Percentiles rank a stretch among this genome's conserved stretches.
phyloP scores from a whole-genome alignment of 2,797 vertebrate genomes.

The Acanthurus leucopareius region DNA sequence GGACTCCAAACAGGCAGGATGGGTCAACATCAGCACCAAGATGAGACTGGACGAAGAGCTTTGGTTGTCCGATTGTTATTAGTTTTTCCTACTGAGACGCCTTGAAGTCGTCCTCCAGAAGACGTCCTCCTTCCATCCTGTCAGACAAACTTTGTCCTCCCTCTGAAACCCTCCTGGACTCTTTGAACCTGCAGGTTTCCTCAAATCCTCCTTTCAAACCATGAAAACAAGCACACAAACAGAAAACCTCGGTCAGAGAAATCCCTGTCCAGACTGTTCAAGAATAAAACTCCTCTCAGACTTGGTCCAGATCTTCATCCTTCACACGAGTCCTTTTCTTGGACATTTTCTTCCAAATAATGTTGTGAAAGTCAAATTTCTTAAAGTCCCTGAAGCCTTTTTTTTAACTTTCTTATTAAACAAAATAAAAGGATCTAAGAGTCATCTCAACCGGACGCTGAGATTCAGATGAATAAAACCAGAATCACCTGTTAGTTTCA shows the following conservation, averaged over 20 bases:
- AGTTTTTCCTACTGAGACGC: background rate
- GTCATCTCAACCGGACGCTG: background rate
- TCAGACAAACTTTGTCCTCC: background rate
- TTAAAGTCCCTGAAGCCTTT: background rate
- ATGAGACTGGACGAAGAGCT: background rate
- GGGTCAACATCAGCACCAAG: too few species aligned
- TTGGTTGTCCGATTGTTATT: background rate
- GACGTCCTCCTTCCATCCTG: background rate
- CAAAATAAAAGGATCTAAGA: background rate
- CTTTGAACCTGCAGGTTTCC: background rate
- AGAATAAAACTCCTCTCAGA: background rate
- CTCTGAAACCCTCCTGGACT: background rate
- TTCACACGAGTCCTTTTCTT: background rate
- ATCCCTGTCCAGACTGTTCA: background rate
- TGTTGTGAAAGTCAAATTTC: background rate
- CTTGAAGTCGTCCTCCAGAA: background rate
- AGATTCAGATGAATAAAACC: background rate
- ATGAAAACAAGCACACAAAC: too few species aligned
- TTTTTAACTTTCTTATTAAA: background rate
- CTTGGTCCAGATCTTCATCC: background rate
- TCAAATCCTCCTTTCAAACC: background rate
- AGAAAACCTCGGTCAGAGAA: too few species aligned
- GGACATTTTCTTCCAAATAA: background rate
- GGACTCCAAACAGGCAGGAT: too few species aligned
- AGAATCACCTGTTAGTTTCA: background rate